These are phyloP conservation scores for Calephelis nemesis DNA, from an alignment of 1,140 invertebrate genomes.

Conservation along the genomic window DNA sequence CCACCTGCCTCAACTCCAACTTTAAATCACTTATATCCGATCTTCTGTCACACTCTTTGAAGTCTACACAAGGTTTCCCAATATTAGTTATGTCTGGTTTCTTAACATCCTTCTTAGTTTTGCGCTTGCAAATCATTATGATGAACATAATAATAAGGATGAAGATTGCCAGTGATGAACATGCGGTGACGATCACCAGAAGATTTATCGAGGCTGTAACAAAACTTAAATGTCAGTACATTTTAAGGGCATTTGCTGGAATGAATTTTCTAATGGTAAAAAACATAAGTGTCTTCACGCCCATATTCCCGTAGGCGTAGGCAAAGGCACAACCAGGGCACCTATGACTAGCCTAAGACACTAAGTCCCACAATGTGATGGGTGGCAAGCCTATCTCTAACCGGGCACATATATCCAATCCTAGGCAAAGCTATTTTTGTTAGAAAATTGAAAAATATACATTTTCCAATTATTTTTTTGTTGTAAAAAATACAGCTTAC, in stretches of 20 bases:
- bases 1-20: conserved; percentile 60
- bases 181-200: conserved; percentile 46
- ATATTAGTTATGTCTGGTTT: conserved; percentile 64
- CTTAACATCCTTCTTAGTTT: conserved; percentile 51
- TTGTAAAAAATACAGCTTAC: too few species aligned
- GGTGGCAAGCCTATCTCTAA: too few species aligned
- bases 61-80: conserved; percentile 50
- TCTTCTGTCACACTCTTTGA: conserved; percentile 60
- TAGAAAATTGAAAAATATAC: too few species aligned
- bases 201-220: conserved; percentile 57
- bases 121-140: conserved; percentile 63
- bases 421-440: too few species aligned
- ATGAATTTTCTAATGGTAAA: too few species aligned
- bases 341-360: too few species aligned
- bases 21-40: conserved; percentile 69
- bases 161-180: conserved; percentile 44
- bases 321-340: too few species aligned
- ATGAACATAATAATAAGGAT: conserved; percentile 56
- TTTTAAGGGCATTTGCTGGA: neutral
- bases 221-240: conserved; percentile 19
- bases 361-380: too few species aligned
- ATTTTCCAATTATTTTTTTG: too few species aligned
- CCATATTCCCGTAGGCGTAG: too few species aligned
- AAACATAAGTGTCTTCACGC: too few species aligned
- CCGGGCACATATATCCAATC: too few species aligned